Conservation (phyloP, 2,888 invertebrate genomes). For the Drosophila algonquin region DNA sequence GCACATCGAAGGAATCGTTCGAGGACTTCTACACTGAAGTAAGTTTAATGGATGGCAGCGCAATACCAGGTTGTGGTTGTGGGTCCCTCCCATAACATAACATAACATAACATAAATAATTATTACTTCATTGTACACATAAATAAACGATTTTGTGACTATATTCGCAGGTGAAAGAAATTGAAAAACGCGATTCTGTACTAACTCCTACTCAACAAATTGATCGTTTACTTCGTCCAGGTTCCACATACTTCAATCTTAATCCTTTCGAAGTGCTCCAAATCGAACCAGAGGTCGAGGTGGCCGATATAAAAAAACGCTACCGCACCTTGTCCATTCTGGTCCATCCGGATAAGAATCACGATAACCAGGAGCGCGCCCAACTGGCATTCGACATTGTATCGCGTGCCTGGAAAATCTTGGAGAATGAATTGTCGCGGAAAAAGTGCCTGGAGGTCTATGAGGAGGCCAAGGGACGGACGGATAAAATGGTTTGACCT, state of each 20-base stretch:
- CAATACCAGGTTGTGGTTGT: conserved; percentile 8
- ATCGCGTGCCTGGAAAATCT: conserved; percentile 96
- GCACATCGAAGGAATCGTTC: conserved; percentile 88
- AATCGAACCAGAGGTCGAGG: conserved; percentile 93
- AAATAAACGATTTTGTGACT: conserved; percentile 73
- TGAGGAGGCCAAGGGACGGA: conserved; percentile 97
- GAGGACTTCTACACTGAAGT: conserved; percentile 94
- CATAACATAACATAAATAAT: conserved; percentile 24
- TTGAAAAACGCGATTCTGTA: conserved; percentile 98
- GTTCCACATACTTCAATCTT: conserved; percentile 99
- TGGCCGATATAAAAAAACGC: conserved; percentile 98
- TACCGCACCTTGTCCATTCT: conserved; percentile 97
- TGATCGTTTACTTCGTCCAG: conserved; percentile 96
- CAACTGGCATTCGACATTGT: conserved; percentile 97
- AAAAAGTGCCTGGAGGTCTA: conserved; percentile 98
- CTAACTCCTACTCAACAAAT: conserved; percentile 99
- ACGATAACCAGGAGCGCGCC: conserved; percentile 96
- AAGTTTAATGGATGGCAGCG: conserved; percentile 78
- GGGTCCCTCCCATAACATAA: conserved; percentile 31
- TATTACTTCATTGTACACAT: conserved; percentile 43
- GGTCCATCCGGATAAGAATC: conserved; percentile 99
- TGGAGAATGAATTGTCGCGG: conserved; percentile 97
- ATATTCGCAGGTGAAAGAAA: conserved; percentile 95
- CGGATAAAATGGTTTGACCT: conserved; percentile 93
- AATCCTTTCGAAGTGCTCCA: conserved; percentile 97